These are phyloP conservation scores for Dinocampus coccinellae DNA, from an alignment of 2,888 invertebrate species.

Conservation along the genomic window DNA sequence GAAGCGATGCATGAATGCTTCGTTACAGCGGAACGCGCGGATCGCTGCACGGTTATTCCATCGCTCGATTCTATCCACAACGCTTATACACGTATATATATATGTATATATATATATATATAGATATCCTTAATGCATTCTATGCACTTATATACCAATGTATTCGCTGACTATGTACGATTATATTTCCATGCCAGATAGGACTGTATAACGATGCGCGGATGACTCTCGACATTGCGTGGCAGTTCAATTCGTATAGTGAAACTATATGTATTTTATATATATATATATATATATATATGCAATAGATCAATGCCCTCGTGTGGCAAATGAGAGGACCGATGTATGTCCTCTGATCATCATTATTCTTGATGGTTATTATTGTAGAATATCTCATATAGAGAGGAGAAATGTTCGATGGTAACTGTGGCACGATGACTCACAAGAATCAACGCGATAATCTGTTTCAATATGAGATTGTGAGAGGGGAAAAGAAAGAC, in stretches of 20 bases:
- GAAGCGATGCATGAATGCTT: slow-evolving; percentile 51
- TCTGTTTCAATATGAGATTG: slow-evolving; percentile 34
- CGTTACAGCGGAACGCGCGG: slow-evolving; percentile 46
- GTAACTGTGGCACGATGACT: slow-evolving; percentile 29
- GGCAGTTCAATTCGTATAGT: slow-evolving; percentile 19
- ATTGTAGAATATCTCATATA: background rate
- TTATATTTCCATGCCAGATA: slow-evolving; percentile 42
- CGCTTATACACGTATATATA: too few species aligned
- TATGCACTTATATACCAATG: slow-evolving; percentile 45
- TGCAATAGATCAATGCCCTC: slow-evolving; percentile 18
- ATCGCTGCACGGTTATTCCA: slow-evolving; percentile 32
- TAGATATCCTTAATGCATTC: slow-evolving; percentile 28
- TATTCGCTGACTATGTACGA: slow-evolving; percentile 30
- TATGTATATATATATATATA: too few species aligned
- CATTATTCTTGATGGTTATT: slow-evolving; percentile 28
- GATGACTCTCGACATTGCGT: slow-evolving; percentile 49
- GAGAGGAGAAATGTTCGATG: background rate
- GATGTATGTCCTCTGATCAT: slow-evolving; percentile 20
- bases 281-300: background rate
- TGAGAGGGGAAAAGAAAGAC: background rate
- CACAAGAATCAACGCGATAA: slow-evolving; percentile 35
- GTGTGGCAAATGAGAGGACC: slow-evolving; percentile 13
- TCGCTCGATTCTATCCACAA: slow-evolving; percentile 13
- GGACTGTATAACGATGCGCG: slow-evolving; percentile 54
- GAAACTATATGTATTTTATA: background rate